Evolutionary conservation across 2,888 invertebrate genomes (phyloP).

Genomic region (Harmothoe impar): DNA sequence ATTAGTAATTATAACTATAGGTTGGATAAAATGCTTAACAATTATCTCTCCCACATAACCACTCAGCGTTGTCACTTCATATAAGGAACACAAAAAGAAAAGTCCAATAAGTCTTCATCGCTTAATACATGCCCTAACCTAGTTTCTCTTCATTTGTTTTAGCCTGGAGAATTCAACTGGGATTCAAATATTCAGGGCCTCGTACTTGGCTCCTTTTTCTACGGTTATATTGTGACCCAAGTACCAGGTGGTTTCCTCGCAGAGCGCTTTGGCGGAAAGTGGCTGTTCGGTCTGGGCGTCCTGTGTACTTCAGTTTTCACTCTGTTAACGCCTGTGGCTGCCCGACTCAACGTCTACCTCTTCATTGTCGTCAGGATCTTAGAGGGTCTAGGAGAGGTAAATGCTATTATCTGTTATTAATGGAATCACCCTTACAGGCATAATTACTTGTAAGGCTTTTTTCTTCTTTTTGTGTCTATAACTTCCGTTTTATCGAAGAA

Average conservation of each 20-base stretch:
- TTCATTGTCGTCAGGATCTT: constrained; percentile 89
- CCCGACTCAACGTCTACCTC: constrained; percentile 88
- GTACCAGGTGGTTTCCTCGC: constrained; percentile 86
- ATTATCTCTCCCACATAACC: too few species aligned
- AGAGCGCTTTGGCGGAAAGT: constrained; percentile 93
- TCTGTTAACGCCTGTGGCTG: constrained; percentile 90
- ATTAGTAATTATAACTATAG: too few species aligned
- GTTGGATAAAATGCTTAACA: too few species aligned
- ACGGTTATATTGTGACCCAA: constrained; percentile 80
- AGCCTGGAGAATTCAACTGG: constrained; percentile 80
- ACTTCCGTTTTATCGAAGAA: too few species aligned
- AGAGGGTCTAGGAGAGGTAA: constrained; percentile 92
- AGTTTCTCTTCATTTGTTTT: constrained; percentile 48
- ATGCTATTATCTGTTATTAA: not conserved
- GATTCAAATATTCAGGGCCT: constrained; percentile 76
- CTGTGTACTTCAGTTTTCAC: constrained; percentile 92
- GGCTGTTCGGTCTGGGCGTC: constrained; percentile 91
- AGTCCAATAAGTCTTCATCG: too few species aligned
- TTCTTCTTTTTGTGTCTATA: too few species aligned
- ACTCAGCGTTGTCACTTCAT: too few species aligned
- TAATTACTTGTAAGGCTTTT: too few species aligned
- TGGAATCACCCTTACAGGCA: not conserved
- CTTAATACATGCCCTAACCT: too few species aligned
- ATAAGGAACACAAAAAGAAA: too few species aligned
- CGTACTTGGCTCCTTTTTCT: constrained; percentile 81